Evolutionary conservation across 2,888 invertebrate genomes (phyloP), one percentile per base, ranked within the genome.

Genomic region (Plagodis pulveraria): DNA sequence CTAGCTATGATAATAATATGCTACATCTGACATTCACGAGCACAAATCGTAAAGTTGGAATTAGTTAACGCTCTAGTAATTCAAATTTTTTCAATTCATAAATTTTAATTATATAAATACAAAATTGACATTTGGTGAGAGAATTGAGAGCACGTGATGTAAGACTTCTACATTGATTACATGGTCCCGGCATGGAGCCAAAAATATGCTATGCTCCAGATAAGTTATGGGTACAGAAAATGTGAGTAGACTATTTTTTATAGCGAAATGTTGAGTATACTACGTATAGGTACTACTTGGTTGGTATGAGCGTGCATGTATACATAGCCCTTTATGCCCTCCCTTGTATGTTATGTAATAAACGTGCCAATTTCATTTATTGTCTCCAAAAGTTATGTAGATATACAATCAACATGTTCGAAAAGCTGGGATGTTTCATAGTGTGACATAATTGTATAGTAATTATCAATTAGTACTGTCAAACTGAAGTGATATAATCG

Each of bases 221-320:
- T 65, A 67, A 65, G 61, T 62, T 65, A 60, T 60, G 60, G 52
- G 58, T 50, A 60, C 58, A 65, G 63, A 63, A 55, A 56, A 67
- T 67, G 60, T 61, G 61, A 58, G 60, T 52, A 56, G 62, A 62
- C 58, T 60, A 58, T 62, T 66, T 62, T 55, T 56, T 65, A 62
- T 66, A 59, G 62, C 61, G 56, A 53, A 64, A 58, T 56, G 53
- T 65, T 49, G 51, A 48, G 52, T 56, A n/a, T n/a, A n/a, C n/a
- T n/a, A n/a, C n/a, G n/a, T n/a, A n/a, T n/a, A n/a, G n/a, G n/a
- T n/a, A n/a, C n/a, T n/a, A n/a, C n/a, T n/a, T n/a, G n/a, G n/a
- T n/a, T n/a, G n/a, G n/a, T n/a, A n/a, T n/a, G n/a, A n/a, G n/a
- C n/a, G n/a, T n/a, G n/a, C n/a, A n/a, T n/a, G n/a, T 52, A 46